phyloP scores from a whole-genome alignment of 2,113 vertebrate species.

The Tupaia chinensis region DNA sequence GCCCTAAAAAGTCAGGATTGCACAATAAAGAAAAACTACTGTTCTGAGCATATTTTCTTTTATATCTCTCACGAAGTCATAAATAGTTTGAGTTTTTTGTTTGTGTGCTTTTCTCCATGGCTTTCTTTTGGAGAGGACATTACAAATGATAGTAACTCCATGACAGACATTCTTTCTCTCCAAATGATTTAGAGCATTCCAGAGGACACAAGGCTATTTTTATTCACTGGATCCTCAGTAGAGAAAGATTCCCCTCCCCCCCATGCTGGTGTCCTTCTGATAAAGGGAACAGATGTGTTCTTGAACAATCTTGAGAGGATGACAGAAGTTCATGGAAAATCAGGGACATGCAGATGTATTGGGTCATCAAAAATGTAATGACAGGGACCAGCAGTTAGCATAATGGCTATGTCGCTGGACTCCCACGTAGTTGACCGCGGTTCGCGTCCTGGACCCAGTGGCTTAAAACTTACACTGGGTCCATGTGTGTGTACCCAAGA shows the following conservation, averaged over 20 bases:
- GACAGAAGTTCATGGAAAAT: conserved; percentile 7
- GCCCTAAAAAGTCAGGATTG: not conserved
- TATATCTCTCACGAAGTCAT: conserved; percentile 64
- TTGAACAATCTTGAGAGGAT: not conserved
- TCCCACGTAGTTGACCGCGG: too few species aligned
- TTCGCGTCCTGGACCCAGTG: too few species aligned
- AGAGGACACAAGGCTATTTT: conserved; percentile 50
- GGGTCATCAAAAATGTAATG: too few species aligned
- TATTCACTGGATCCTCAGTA: not conserved
- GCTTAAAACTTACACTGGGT: too few species aligned
- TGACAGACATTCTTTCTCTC: conserved; percentile 44
- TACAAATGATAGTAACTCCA: conserved; percentile 49
- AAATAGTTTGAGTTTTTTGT: conserved; percentile 13
- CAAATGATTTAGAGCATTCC: conserved; percentile 4
- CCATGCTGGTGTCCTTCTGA: not conserved
- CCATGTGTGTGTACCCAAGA: too few species aligned
- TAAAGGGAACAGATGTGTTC: not conserved
- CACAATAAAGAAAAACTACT: conserved; percentile 72
- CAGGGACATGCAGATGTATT: conserved; percentile 38
- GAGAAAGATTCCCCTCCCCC: not conserved
- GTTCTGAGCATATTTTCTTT: conserved; percentile 61
- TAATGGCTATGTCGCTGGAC: too few species aligned
- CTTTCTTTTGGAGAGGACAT: conserved; percentile 65
- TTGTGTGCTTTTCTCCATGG: not conserved
- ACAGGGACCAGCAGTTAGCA: too few species aligned